Percentiles rank a stretch among this genome's conserved stretches.
Conservation (phyloP, 2,888 invertebrate species). For the Lypha dubia region DNA sequence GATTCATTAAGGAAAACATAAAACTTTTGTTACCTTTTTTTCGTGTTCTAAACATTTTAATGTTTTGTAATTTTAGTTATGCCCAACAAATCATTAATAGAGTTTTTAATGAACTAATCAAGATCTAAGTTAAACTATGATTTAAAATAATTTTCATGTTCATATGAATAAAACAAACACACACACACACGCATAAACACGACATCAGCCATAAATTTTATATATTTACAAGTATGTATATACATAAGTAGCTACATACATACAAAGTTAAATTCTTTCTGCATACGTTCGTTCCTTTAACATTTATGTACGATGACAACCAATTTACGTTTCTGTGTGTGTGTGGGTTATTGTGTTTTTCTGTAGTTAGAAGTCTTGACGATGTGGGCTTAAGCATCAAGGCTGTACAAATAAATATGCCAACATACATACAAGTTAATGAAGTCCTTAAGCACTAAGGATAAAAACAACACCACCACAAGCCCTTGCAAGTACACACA, state of each 20-base stretch:
- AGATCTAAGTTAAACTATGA: constrained; percentile 39
- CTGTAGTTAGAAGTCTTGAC: constrained; percentile 31
- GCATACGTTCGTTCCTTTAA: neutral
- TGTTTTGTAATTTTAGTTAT: constrained; percentile 8
- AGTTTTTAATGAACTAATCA: constrained; percentile 60
- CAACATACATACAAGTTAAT: constrained; percentile 50
- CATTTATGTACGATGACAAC: neutral
- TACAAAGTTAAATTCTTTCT: neutral
- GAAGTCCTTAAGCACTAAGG: constrained; percentile 16
- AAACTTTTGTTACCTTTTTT: neutral
- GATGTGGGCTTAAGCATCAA: constrained; percentile 27
- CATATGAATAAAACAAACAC: too few relatives aligned
- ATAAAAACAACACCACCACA: neutral
- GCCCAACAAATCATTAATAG: constrained; percentile 34
- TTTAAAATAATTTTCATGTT: constrained; percentile 42
- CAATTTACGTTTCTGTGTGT: neutral
- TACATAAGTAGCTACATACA: neutral
- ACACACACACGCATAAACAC: too few relatives aligned
- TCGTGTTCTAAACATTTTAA: neutral
- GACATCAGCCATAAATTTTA: too few relatives aligned
- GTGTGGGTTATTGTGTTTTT: neutral
- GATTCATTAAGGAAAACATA: too few relatives aligned
- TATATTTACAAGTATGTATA: neutral
- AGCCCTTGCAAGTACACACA: neutral
- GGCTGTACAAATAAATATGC: constrained; percentile 47